A percentile compares a stretch with the other conserved stretches of the same genome.
Conservation (phyloP, 2,888 invertebrate genomes). For the Caradrina clavipalpis region DNA sequence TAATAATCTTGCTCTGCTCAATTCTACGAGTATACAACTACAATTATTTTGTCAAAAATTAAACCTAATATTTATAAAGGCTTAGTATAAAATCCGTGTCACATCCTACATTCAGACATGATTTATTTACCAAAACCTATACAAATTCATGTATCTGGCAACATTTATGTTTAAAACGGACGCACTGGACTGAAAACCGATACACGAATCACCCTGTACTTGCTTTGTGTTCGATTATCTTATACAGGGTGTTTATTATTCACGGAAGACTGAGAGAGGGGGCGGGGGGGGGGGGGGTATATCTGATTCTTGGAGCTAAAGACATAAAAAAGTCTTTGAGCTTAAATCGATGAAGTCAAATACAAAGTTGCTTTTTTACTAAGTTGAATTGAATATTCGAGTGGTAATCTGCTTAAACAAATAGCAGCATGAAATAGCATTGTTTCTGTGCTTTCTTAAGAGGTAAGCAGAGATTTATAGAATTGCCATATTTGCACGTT, state of each 20-base stretch:
- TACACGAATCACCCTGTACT: constrained; percentile 52
- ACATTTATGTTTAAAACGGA: constrained; percentile 34
- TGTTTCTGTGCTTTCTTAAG: no score
- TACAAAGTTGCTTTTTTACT: constrained; percentile 26
- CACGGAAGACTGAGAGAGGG: constrained; percentile 14
- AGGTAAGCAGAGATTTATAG: no score
- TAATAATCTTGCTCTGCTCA: no score
- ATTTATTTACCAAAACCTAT: constrained; percentile 36
- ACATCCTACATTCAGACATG: constrained; percentile 8
- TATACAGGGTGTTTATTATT: constrained; percentile 34
- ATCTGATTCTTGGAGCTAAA: constrained; percentile 44
- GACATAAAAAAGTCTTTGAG: constrained; percentile 30
- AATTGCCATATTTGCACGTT: no score
- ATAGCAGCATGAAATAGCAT: background rate
- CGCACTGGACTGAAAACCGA: constrained; percentile 53
- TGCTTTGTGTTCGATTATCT: constrained; percentile 53
- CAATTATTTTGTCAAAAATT: constrained; percentile 2
- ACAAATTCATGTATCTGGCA: constrained; percentile 39
- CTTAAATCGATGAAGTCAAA: constrained; percentile 10
- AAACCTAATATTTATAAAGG: background rate
- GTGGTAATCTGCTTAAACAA: background rate
- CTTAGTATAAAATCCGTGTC: background rate
- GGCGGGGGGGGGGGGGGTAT: no score
- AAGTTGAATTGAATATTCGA: background rate
- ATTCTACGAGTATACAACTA: no score